Base-by-base conservation (phyloP, 2,888 invertebrate genomes). In the Cabera pusaria region DNA sequence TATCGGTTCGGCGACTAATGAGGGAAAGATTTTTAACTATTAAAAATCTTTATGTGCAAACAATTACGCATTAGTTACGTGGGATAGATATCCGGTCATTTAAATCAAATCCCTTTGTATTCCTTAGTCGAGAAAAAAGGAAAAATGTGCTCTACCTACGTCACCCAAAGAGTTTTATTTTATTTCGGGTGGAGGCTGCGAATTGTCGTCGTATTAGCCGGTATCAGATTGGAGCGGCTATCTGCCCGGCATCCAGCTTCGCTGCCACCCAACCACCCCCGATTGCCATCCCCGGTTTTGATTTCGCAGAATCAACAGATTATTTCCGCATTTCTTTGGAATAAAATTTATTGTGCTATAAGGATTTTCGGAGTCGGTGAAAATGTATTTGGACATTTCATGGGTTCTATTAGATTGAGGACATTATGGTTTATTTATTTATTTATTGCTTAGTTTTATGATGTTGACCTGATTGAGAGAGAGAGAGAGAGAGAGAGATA, bases 191-290 rank as follows among this genome's bases (percentile, higher is more conserved):
- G 75, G 66, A 74, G 71, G 67, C 59, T 75, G 77, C 77, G 74
- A 81, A 79, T 74, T 76, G 80, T 79, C 76, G 74, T 79, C 80
- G 72, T 78, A 76, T 75, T 79, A 77, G 69, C 61, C 64, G 59
- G 64, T 75, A 77, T 79, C 76, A 70, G 74, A 75, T 72, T 72
- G 70, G 69, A 66, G 54, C 64, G 53, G 64, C 3, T 14, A 68
- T 49, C 57, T 50, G 6, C 16, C 22, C 25, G 55, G 44, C 49
- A 54, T 49, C 51, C 41, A 34, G 45, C 37, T 32, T 54, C 47
- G 24, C 54, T 35, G 49, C 56, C 32, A 35, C 47, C 49, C 56
- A n/a, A n/a, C n/a, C n/a, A n/a, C 58, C 53, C 48, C 52, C 42
- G 46, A 57, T n/a, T n/a, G n/a, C 56, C 58, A 56, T 56, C 58